Evolutionary conservation across 2,888 invertebrate genomes (phyloP).

Genomic region (Clostera curtula): DNA sequence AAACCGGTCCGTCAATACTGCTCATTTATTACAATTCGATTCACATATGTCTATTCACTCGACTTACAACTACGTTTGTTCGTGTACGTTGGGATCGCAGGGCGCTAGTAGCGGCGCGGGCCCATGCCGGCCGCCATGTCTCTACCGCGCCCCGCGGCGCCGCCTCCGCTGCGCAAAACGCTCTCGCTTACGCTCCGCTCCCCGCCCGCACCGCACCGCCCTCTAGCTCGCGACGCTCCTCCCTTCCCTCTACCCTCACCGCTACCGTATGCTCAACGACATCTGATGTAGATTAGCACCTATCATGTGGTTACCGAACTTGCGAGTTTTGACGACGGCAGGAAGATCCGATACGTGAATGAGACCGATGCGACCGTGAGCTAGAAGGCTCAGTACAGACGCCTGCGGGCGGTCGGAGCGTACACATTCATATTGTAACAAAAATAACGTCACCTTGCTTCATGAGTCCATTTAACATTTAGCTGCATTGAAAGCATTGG

Average conservation of each 20-base stretch:
- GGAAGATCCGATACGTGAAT: constrained; percentile 6
- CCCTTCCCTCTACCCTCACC: too few species aligned
- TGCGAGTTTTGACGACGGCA: too few species aligned
- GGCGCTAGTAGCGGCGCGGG: constrained; percentile 61
- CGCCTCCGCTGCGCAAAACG: constrained; percentile 42
- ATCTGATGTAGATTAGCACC: too few species aligned
- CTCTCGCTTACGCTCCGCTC: constrained; percentile 24
- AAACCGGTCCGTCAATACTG: constrained; percentile 40
- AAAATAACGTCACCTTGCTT: constrained; percentile 10
- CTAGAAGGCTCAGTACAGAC: constrained; percentile 38
- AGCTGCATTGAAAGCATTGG: constrained; percentile 12
- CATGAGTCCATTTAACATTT: constrained; percentile 11
- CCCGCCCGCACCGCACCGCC: constrained; percentile 5
- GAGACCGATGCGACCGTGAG: constrained; percentile 41
- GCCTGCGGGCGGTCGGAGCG: constrained; percentile 23
- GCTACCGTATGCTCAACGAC: too few species aligned
- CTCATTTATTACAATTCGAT: constrained; percentile 45
- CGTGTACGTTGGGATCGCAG: constrained; percentile 15
- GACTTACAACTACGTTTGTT: constrained; percentile 28
- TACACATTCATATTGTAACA: constrained; percentile 15
- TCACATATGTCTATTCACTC: constrained; percentile 37
- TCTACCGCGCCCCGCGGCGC: constrained; percentile 50
- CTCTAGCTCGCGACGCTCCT: neutral
- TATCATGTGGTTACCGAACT: too few species aligned
- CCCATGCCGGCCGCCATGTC: constrained; percentile 45